Evolutionary conservation across 2,797 vertebrate genomes (phyloP), one percentile per base, ranked within the genome.

Genomic region (Zalophus californianus): DNA sequence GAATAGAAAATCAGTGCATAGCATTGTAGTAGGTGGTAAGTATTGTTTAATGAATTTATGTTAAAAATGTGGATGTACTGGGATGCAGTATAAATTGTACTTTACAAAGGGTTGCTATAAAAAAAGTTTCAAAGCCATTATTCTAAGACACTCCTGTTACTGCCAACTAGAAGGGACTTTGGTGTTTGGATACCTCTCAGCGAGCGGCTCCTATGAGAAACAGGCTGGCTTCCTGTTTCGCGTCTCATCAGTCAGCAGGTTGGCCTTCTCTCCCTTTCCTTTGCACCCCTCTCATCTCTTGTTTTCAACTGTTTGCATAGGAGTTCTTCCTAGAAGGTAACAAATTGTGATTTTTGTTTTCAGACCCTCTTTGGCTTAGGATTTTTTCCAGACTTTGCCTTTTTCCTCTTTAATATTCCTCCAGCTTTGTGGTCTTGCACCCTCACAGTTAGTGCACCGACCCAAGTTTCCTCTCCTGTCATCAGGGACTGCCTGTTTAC

Each of bases 281-380:
- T 78, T 56, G 52, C n/a, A 7, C 80, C 89, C 38, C n/a, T 86
- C 38, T 52, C 25, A 48, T 94, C 27, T 84, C 52, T 86, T 72
- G 0, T 96, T 96, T 96, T 79, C 60, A 62, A 10, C 48, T 89
- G 12, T 91, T 95, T 93, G 21, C n/a, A 14, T 88, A 66, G 78
- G 73, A 83, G n/a, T 91, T 96, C 68, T 73, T 56, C 38, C 93
- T 84, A 80, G 25, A 94, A 92, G 58, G n/a, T 89, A 75, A 27
- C 32, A 79, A 82, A 91, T 68, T 68, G 41, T 23, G 5, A 21
- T 77, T 89, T 91, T 98, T 95, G 48, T 96, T 91, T 97, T 77
- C 32, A 82, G n/a, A 25, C 8, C 38, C 23, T 96, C 18, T 78
- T 86, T 29, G 96, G 27, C 44, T 87, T 89, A 73, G 73, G 41